A percentile compares a stretch with the other conserved stretches of the same genome.
phyloP scores from a whole-genome alignment of 1,140 invertebrate species.

The Drosophila parvula region DNA sequence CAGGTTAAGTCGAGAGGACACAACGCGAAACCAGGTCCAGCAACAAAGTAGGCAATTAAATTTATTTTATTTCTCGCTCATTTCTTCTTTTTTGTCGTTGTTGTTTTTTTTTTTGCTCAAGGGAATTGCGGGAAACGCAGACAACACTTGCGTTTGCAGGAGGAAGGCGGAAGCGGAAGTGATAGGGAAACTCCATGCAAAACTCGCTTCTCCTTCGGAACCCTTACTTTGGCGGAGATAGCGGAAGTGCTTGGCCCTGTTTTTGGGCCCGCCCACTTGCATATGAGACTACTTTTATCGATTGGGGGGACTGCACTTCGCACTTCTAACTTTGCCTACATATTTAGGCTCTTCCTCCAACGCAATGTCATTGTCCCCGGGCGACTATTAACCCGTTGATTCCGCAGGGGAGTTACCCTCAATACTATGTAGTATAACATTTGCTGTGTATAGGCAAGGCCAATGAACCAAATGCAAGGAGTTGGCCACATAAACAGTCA shows the following conservation, averaged over 20 bases:
- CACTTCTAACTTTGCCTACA: slow-evolving; percentile 49
- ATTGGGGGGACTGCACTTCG: slow-evolving; percentile 47
- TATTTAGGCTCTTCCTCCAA: slow-evolving; percentile 17
- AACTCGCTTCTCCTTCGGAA: background rate
- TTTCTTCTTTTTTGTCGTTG: background rate
- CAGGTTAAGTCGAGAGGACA: slow-evolving; percentile 33
- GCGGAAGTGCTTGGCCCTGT: slow-evolving; percentile 43
- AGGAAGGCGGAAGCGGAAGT: slow-evolving; percentile 22
- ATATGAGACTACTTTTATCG: slow-evolving; percentile 66
- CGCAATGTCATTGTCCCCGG: slow-evolving; percentile 57
- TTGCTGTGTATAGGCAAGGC: background rate
- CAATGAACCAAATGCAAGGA: slow-evolving; percentile 14
- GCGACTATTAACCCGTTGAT: slow-evolving; percentile 36
- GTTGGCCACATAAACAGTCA: background rate
- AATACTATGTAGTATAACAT: background rate
- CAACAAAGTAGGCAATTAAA: slow-evolving; percentile 62
- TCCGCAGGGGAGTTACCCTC: background rate
- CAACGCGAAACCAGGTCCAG: slow-evolving; percentile 25
- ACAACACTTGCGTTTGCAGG: slow-evolving; percentile 51
- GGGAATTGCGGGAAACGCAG: slow-evolving; percentile 42
- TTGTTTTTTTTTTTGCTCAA: slow-evolving; percentile 1
- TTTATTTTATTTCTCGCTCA: slow-evolving; percentile 25
- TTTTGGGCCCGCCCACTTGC: slow-evolving; percentile 28
- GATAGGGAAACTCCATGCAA: slow-evolving; percentile 18
- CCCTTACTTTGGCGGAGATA: slow-evolving; percentile 21